phyloP scores from a whole-genome alignment of 1,140 invertebrate species.

The Trypoxylus dichotomus region DNA sequence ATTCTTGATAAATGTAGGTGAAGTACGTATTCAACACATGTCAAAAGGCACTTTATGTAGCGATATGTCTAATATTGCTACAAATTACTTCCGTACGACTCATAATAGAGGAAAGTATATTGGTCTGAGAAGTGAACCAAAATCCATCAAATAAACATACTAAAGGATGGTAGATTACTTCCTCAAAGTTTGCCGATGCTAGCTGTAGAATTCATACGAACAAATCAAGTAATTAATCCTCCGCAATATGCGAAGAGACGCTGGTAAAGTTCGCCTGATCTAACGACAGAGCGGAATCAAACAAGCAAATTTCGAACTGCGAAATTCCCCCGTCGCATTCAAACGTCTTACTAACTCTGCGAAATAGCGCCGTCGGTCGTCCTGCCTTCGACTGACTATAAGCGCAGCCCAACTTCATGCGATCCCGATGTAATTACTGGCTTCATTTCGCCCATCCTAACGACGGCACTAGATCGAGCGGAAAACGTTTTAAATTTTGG shows the following conservation, averaged over 20 bases:
- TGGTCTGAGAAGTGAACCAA: no score
- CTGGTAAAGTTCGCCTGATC: background rate
- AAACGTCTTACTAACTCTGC: background rate
- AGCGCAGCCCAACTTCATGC: background rate
- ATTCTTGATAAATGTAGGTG: no score
- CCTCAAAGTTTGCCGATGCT: no score
- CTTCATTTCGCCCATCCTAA: background rate
- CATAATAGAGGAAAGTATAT: no score
- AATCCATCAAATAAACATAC: no score
- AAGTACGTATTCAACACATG: no score
- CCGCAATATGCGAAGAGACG: background rate
- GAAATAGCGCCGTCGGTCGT: background rate
- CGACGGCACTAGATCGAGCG: background rate
- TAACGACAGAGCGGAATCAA: background rate
- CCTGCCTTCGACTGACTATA: no score
- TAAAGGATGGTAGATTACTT: no score
- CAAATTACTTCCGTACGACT: no score
- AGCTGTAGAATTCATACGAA: no score
- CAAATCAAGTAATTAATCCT: background rate
- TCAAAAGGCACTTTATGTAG: no score
- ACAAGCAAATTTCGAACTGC: background rate
- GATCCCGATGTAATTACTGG: background rate
- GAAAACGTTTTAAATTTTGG: background rate
- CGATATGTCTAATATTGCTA: no score
- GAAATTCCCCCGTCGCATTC: background rate